Conservation (phyloP, 2,888 invertebrate genomes). For the Idaea aversata region DNA sequence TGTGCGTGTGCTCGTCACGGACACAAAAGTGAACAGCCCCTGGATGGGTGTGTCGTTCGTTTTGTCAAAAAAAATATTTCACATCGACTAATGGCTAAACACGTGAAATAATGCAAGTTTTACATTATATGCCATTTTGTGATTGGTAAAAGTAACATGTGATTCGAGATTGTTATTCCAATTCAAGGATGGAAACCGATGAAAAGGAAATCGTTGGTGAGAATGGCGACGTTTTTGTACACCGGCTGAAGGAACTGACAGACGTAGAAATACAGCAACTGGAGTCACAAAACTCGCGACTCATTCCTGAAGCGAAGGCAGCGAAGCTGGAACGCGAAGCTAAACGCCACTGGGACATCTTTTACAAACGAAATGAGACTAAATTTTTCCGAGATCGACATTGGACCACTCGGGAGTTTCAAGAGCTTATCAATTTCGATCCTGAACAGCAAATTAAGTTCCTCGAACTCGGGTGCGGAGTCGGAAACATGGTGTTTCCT, state of each 20-base stretch:
- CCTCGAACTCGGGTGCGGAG: slow-evolving; percentile 96
- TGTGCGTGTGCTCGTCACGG: too few species aligned
- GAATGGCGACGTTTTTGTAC: slow-evolving; percentile 54
- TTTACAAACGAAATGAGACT: slow-evolving; percentile 96
- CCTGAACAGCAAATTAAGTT: slow-evolving; percentile 80
- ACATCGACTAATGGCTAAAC: not conserved
- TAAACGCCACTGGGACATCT: slow-evolving; percentile 95
- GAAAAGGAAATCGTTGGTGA: slow-evolving; percentile 34
- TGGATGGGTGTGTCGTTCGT: not conserved
- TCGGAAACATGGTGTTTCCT: slow-evolving; percentile 97
- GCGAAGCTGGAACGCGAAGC: slow-evolving; percentile 89
- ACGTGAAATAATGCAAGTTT: not conserved
- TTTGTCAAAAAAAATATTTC: not conserved
- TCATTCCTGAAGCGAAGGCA: slow-evolving; percentile 85
- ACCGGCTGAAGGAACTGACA: slow-evolving; percentile 76
- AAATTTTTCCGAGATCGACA: slow-evolving; percentile 97
- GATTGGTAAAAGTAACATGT: not conserved
- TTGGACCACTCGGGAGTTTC: slow-evolving; percentile 98
- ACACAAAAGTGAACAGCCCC: too few species aligned
- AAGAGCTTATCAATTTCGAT: slow-evolving; percentile 84
- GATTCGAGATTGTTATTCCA: not conserved
- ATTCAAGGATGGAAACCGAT: slow-evolving; percentile 61
- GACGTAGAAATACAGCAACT: slow-evolving; percentile 82
- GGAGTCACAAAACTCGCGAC: slow-evolving; percentile 82
- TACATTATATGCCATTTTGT: not conserved